A percentile compares a stretch with the other conserved stretches of the same genome.
phyloP scores from a whole-genome alignment of 1,140 invertebrate genomes.

The Acromyrmex charruanus region DNA sequence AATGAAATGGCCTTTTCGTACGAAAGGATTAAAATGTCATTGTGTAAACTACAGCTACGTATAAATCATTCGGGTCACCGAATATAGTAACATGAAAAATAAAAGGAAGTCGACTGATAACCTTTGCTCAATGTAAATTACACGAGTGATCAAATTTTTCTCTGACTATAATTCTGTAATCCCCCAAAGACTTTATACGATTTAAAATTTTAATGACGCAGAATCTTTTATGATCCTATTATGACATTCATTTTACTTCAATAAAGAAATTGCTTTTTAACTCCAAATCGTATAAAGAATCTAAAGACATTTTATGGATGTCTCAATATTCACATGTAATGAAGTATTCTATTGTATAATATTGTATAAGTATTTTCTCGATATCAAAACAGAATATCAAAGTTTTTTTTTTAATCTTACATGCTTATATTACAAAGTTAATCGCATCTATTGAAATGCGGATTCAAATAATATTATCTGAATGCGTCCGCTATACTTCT shows the following conservation, averaged over 20 bases:
- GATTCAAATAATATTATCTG: slow-evolving; percentile 25
- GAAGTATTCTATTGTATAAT: not conserved
- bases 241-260: not conserved
- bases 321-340: not conserved
- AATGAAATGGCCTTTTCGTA: not conserved
- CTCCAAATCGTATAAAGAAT: not conserved
- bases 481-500: slow-evolving; percentile 15
- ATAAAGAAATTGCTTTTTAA: slow-evolving; percentile 1
- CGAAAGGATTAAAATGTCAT: not conserved
- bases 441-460: slow-evolving; percentile 6
- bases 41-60: not conserved
- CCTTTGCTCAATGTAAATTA: slow-evolving; percentile 33
- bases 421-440: not conserved
- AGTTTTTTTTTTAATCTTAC: not conserved
- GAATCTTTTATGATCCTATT: not conserved
- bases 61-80: not conserved
- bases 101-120: not conserved
- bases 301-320: not conserved
- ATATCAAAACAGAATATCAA: not conserved
- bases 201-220: slow-evolving; percentile 15
- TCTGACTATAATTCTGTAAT: slow-evolving; percentile 6
- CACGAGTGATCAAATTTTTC: slow-evolving; percentile 24
- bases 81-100: not conserved
- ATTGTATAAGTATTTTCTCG: not conserved
- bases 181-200: not conserved